Percentiles rank a stretch among this genome's conserved stretches.
Conservation (phyloP, 1,140 invertebrate genomes). For the Cydia splendana region DNA sequence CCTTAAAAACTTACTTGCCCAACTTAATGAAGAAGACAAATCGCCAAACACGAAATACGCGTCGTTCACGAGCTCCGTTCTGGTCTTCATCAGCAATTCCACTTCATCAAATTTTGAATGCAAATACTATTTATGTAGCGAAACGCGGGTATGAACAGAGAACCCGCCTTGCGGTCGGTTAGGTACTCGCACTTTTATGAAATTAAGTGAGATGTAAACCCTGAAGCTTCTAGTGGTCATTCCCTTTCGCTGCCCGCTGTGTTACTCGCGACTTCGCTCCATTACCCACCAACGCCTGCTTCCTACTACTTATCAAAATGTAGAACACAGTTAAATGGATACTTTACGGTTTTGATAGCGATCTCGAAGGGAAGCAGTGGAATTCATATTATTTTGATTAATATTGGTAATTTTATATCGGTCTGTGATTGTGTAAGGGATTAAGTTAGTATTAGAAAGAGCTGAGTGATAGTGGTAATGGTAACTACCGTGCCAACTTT, state of each 20-base stretch:
- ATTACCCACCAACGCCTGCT: slow-evolving; percentile 29
- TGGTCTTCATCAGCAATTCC: too few species aligned
- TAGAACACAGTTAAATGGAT: slow-evolving; percentile 29
- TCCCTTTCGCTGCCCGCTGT: slow-evolving; percentile 20
- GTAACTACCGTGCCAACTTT: slow-evolving; percentile 20
- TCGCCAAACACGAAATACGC: too few species aligned
- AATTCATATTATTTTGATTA: slow-evolving; percentile 30
- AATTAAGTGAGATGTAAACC: slow-evolving; percentile 15
- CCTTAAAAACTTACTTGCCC: too few species aligned
- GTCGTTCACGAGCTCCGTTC: too few species aligned
- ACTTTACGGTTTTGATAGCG: slow-evolving; percentile 27
- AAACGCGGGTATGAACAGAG: background rate
- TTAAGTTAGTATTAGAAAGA: slow-evolving; percentile 13
- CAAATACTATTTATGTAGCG: background rate
- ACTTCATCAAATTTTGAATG: background rate
- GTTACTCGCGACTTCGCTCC: background rate
- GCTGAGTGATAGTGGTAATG: slow-evolving; percentile 11
- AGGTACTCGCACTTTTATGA: background rate
- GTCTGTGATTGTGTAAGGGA: slow-evolving; percentile 20
- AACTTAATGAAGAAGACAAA: too few species aligned
- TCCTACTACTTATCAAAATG: slow-evolving; percentile 25
- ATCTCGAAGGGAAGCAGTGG: slow-evolving; percentile 23
- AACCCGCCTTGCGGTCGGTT: too few species aligned
- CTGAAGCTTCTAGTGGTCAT: background rate
- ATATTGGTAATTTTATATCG: slow-evolving; percentile 32